Conservation (phyloP, 2,113 vertebrate species). For the Eolophus roseicapilla region DNA sequence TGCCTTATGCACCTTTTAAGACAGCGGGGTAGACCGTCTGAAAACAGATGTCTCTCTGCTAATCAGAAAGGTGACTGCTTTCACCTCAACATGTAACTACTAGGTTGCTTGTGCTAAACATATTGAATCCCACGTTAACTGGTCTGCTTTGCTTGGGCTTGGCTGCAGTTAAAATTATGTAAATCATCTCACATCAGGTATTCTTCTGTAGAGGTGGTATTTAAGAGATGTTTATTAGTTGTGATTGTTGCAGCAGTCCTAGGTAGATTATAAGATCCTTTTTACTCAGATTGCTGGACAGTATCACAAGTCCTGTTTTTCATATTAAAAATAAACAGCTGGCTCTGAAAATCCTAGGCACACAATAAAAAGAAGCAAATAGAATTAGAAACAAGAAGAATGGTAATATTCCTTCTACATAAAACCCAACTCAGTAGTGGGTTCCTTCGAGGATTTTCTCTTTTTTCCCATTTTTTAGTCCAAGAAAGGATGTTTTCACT, state of each 20-base stretch:
- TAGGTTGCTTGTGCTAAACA: background rate
- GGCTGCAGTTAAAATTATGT: background rate
- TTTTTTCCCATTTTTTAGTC: background rate
- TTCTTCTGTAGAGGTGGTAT: background rate
- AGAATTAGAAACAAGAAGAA: background rate
- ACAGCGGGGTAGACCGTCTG: background rate
- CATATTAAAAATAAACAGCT: background rate
- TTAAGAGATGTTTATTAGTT: background rate
- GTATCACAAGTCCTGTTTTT: background rate
- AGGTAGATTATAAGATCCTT: fast-evolving
- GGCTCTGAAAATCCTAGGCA: background rate
- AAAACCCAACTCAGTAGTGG: background rate
- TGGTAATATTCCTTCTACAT: background rate
- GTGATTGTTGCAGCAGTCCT: background rate
- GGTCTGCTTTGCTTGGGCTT: background rate
- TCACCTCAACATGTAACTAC: background rate
- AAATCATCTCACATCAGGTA: background rate
- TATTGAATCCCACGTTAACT: background rate
- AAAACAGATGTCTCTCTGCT: background rate
- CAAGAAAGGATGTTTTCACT: background rate
- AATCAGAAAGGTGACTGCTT: background rate
- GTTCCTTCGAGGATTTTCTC: background rate
- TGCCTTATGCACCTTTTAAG: background rate
- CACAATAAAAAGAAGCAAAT: background rate
- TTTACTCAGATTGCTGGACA: background rate